These are phyloP conservation scores for Flexamia atlantica DNA, from an alignment of 2,888 invertebrate genomes.

Conservation along the genomic window DNA sequence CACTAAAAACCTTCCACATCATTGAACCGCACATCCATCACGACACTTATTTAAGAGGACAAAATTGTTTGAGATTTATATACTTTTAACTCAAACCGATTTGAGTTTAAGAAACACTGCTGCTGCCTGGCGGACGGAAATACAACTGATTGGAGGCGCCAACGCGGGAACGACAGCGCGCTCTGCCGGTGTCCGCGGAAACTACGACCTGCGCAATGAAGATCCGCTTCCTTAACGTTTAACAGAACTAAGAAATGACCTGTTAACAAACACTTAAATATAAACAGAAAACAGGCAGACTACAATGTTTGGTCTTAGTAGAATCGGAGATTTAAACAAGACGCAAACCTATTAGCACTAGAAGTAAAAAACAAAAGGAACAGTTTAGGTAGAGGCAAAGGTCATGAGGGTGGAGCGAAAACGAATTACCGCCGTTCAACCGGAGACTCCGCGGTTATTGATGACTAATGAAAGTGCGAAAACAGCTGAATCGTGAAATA, in stretches of 20 bases:
- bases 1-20: background rate
- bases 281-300: conserved; percentile 14
- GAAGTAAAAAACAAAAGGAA: background rate
- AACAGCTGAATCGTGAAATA: too few species aligned
- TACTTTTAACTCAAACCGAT: background rate
- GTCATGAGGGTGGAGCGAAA: conserved; percentile 50
- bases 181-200: conserved; percentile 8
- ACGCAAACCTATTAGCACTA: background rate
- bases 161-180: background rate
- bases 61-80: background rate
- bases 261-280: conserved; percentile 15
- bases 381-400: conserved; percentile 2
- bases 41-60: background rate
- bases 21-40: background rate
- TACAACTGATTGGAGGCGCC: conserved; percentile 32
- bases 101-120: conserved; percentile 19
- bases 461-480: background rate
- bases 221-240: conserved; percentile 23
- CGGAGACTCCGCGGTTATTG: conserved; percentile 22
- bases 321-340: too few species aligned
- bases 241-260: background rate
- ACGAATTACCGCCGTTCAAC: conserved; percentile 37
- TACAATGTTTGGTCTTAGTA: too few species aligned
- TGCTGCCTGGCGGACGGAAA: conserved; percentile 54
- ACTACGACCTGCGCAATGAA: conserved; percentile 47